Percentiles rank a stretch among this genome's conserved stretches.
Conservation (phyloP, 35 echinoderm and acorn worm genomes). For the Ptychodera flava region DNA sequence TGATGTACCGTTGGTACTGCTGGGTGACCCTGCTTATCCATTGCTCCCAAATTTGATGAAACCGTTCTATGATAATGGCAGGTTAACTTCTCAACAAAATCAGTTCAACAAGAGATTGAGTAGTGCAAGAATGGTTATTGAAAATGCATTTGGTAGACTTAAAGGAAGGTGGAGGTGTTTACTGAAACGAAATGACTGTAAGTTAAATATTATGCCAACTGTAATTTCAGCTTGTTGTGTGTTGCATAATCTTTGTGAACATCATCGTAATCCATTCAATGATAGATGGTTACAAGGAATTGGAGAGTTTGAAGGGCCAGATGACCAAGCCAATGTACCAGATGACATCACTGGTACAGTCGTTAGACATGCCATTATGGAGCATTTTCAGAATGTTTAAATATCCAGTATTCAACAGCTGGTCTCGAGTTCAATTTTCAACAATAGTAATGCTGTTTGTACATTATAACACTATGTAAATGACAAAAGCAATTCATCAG, state of each 20-base stretch:
- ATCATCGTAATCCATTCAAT: no score
- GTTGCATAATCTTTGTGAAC: slow-evolving; percentile 23
- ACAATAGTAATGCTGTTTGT: no score
- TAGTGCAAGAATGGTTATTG: slow-evolving; percentile 18
- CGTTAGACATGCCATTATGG: no score
- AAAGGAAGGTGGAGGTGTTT: slow-evolving; percentile 20
- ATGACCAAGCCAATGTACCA: no score
- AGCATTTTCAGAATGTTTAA: no score
- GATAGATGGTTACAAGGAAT: no score
- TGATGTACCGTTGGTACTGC: background rate
- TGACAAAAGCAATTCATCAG: no score
- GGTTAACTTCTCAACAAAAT: background rate
- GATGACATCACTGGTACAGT: no score
- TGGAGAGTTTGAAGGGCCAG: no score
- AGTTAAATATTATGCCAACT: background rate
- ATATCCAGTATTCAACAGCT: no score
- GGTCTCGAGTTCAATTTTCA: no score
- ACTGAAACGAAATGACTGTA: slow-evolving; percentile 9
- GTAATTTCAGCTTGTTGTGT: slow-evolving; percentile 8
- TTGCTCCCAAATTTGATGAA: slow-evolving; percentile 16
- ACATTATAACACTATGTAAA: no score
- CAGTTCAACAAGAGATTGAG: slow-evolving; percentile 17
- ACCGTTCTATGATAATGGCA: background rate
- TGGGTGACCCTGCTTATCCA: slow-evolving; percentile 31
- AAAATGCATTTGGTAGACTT: slow-evolving; percentile 23